Evolutionary conservation across 2,797 vertebrate genomes (phyloP), one percentile per base, ranked within the genome.

Genomic region (Alcedo quadribrachys): DNA sequence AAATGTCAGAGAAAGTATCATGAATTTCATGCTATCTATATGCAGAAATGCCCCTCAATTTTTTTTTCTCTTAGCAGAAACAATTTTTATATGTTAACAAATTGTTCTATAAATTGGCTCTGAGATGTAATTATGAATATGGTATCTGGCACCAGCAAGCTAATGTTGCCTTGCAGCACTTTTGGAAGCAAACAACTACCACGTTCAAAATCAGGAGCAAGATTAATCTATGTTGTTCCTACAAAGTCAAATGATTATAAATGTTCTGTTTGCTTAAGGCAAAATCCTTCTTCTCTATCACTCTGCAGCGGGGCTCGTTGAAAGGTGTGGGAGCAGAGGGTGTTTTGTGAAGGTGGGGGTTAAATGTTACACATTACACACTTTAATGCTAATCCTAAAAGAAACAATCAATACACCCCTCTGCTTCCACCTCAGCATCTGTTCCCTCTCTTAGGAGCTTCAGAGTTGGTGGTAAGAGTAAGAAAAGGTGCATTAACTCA

Each of bases 71-170:
- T 60, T 82, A 65, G 16, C 11, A 71, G 43, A 4, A 73, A 27
- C 22, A 40, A 40, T 40, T 89, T 81, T 68, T 60, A n/a, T 77
- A 71, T 66, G 12, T 48, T 94, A 83, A 87, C 32, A 73, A 75
- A 85, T 81, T 27, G 28, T 51, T 90, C 62, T 66, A 67, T 63
- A 74, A 90, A 87, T 88, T 8, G 8, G 54, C 30, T 65, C 18
- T 58, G 85, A 93, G 68, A 85, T 95, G 46, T 93, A 88, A 92
- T 97, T 95, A 65, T 87, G 90, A 89, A 57, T 68, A 48, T 1
- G 4, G 28, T 90, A 85, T 92, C 67, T 43, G 28, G 85, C 76
- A 87, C 48, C 43, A 90, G 61, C 33, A n/a, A 81, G 76, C 60
- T 91, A 76, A 61, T 89, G 50, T 55, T 92, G 86, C 68, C 66